Evolutionary conservation across 2,797 vertebrate genomes (phyloP), one percentile per base, ranked within the genome.

Genomic region (Hydrophis major): DNA sequence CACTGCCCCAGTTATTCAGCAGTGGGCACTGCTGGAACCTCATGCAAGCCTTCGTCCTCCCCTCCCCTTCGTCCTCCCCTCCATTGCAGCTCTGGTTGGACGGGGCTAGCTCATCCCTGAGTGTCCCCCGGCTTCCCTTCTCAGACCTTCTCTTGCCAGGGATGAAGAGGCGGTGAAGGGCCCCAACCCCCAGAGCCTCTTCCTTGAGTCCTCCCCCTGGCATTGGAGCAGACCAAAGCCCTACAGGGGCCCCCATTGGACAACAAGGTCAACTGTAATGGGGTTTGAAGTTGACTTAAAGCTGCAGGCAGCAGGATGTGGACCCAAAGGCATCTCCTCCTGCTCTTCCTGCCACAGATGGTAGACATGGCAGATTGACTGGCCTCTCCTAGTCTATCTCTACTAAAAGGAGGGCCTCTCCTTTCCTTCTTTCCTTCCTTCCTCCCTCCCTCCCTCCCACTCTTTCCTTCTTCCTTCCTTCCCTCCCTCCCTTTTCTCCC

Each of bases 71-170:
- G 4, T 27, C 61, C 61, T 63, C 13, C 4, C 66, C 66, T 37
- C 66, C 66, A n/a, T 74, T 6, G 16, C 6, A 74, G 16, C 16
- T n/a, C 16, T 8, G 6, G 69, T 37, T 18, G 69, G 32, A 18
- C 6, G 32, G 66, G 6, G 6, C 14, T 37, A 2, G 2, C 16
- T 37, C 16, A 0, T 74, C 37, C 69, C 7, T 8, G 1, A 4
- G 2, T 1, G 1, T 20, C 32, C 32, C 32, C 32, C 8, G 1
- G 0, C 1, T 18, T 37, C 32, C 32, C 66, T 74, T 37, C 69
- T 37, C 0, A 0, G 66, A 18, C 6, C 32, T 74, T 37, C n/a
- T 20, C 69, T 4, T 37, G 32, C 69, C 69, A 74, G 69, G 32
- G 8, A 74, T 0, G 6, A 74, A 74, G n/a, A 20, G n/a, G n/a